Base-by-base conservation (phyloP, 2,797 vertebrate genomes). In the Champsocephalus esox region DNA sequence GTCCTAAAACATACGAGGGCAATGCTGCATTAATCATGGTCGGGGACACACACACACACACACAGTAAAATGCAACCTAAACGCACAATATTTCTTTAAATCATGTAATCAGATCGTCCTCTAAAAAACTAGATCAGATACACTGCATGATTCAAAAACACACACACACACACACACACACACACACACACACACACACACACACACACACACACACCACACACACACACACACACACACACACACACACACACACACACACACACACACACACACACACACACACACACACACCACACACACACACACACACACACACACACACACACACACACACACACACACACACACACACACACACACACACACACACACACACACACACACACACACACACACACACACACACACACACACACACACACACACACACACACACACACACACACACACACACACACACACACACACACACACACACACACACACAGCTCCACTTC, bases 11-110 rank as follows among this genome's bases (percentile, higher is more conserved):
- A 93, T 88, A 87, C 93, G 95, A 95, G 94, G 94, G 91, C 94
- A 92, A 92, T 65, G 86, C 90, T 85, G 93, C 93, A 94, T 95
- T 94, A 95, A 95, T 95, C 90, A 92, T 81, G 75, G 85, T 86
- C 81, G 84, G 83, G 21, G 12, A 13, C 44, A 54, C 66, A 60
- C 45, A 48, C 57, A 32, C 12, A 5, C 12, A 5, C 66, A 70
- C 74, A 66, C 66, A 71, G 2, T 24, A 24, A 24, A 75, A 86
- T 66, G 57, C 48, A 64, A 72, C 58, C 74, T 72, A 59, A 83
- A 56, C 68, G 59, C 61, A 74, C 5, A 16, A 70, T 0, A 59
- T 66, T 66, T 28, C 8, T 77, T 70, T 38, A 72, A 73, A 84
- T 80, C 14, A 66, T 32, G 48, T 57, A 67, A 82, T 77, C 60